phyloP scores from a whole-genome alignment of 2,113 vertebrate species.

The Neotoma lepida region DNA sequence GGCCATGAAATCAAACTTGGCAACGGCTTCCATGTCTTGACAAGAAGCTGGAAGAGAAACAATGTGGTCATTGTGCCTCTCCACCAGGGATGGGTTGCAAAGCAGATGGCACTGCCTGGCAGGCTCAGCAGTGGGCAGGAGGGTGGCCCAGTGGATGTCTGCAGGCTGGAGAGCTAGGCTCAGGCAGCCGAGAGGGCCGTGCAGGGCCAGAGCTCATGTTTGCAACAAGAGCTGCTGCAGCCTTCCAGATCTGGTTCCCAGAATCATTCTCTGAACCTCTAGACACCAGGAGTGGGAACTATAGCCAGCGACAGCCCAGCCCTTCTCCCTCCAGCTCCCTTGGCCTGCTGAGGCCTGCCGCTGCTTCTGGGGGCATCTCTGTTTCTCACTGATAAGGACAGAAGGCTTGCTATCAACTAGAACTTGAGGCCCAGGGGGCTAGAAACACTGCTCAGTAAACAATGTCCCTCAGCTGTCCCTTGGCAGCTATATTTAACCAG shows the following conservation, averaged over 20 bases:
- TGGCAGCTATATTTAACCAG: conserved; percentile 68
- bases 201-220: neutral
- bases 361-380: conserved; percentile 55
- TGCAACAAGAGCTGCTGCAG: neutral
- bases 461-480: conserved; percentile 46
- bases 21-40: conserved; percentile 91
- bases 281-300: neutral
- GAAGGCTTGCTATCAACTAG: conserved; percentile 1
- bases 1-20: conserved; percentile 93
- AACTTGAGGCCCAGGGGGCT: conserved; percentile 7
- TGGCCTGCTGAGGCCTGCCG: neutral
- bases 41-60: conserved; percentile 75
- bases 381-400: conserved; percentile 64
- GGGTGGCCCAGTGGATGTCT: neutral
- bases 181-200: neutral
- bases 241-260: neutral
- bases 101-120: neutral
- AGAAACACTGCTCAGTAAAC: conserved; percentile 58
- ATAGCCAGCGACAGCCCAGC: neutral
- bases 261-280: neutral
- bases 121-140: neutral
- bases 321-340: neutral
- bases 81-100: neutral
- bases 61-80: conserved; percentile 58
- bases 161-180: neutral